These are phyloP conservation scores for Dipodomys stephensi DNA, from an alignment of 2,113 vertebrate species.

Conservation along the genomic window DNA sequence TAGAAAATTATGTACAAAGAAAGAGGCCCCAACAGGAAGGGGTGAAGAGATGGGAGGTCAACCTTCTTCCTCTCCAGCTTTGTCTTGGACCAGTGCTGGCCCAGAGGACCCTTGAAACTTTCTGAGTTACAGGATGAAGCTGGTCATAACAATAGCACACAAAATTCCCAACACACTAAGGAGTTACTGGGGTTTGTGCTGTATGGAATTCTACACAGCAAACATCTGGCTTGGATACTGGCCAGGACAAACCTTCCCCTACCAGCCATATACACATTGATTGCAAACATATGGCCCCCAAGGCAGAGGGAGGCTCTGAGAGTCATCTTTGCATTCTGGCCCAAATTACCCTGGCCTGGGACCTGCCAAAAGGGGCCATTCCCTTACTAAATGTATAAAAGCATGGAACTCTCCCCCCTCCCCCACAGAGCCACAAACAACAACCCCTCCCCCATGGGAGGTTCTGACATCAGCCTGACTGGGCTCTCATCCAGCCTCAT, in stretches of 20 bases:
- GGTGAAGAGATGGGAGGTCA: not conserved
- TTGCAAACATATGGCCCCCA: conserved; percentile 54
- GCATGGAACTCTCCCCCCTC: not conserved
- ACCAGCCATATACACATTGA: not conserved
- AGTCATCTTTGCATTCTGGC: conserved; percentile 53
- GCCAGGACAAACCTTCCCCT: not conserved
- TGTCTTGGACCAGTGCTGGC: not conserved
- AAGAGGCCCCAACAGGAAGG: not conserved
- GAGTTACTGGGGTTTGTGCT: not conserved
- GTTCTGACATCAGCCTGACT: conserved; percentile 7
- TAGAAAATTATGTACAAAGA: not conserved
- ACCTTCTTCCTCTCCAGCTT: not conserved
- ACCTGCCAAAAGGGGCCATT: not conserved
- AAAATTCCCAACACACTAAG: not conserved
- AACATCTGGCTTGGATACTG: conserved; percentile 66
- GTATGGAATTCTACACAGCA: conserved; percentile 17
- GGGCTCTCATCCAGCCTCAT: not conserved
- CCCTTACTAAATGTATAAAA: conserved; percentile 16
- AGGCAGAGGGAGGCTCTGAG: not conserved
- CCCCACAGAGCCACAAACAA: not conserved
- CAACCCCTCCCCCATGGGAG: not conserved
- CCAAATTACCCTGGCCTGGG: not conserved
- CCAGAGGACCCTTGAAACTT: conserved; percentile 53
- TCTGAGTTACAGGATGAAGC: conserved; percentile 30
- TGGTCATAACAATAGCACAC: not conserved